phyloP scores from a whole-genome alignment of 2,797 vertebrate species.

The Lerista edwardsae region DNA sequence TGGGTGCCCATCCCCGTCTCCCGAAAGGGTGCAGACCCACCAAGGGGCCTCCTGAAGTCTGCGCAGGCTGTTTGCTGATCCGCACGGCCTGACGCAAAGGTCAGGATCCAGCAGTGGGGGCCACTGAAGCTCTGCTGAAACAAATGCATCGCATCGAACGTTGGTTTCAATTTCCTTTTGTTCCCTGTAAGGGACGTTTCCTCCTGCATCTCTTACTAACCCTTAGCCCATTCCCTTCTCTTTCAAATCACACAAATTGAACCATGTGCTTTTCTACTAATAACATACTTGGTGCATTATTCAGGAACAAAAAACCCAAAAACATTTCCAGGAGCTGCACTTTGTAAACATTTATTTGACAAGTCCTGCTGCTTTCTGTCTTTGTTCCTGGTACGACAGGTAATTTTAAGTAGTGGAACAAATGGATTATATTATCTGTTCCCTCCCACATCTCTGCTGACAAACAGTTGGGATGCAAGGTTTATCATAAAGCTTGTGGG shows the following conservation, averaged over 20 bases:
- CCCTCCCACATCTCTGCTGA: background rate
- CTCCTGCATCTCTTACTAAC: background rate
- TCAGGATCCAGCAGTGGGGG: no score
- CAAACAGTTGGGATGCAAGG: background rate
- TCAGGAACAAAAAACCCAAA: background rate
- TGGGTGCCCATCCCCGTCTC: no score
- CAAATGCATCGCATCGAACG: background rate
- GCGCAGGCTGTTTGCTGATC: no score
- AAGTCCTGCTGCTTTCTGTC: constrained; percentile 11
- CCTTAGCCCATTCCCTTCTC: background rate
- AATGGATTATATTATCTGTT: background rate
- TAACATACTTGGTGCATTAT: constrained; percentile 22
- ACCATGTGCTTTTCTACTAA: constrained; percentile 20
- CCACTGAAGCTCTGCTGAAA: background rate
- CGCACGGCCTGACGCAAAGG: no score
- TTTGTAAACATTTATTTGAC: constrained; percentile 21
- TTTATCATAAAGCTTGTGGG: background rate
- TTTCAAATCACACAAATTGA: background rate
- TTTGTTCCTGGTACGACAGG: background rate
- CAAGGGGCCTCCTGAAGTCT: no score
- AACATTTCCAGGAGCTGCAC: constrained; percentile 3
- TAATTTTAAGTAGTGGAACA: constrained; percentile 9
- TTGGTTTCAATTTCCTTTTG: background rate
- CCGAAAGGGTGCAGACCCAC: no score
- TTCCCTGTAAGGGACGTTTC: background rate